Evolutionary conservation across 2,797 vertebrate genomes (phyloP).

Genomic region (Esox masquinongy): DNA sequence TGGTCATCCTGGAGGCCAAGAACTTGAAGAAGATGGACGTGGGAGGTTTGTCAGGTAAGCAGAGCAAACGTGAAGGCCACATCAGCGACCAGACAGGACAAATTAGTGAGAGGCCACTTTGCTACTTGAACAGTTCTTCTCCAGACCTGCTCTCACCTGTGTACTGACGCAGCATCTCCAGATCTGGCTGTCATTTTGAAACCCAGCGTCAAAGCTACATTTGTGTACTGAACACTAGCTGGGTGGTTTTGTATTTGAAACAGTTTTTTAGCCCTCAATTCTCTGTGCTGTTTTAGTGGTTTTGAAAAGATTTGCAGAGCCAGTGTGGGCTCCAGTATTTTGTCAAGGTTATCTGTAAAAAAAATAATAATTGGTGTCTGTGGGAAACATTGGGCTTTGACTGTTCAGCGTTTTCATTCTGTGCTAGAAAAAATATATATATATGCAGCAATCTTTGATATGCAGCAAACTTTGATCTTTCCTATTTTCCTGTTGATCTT

Average conservation of each 20-base stretch:
- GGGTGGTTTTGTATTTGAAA: neutral
- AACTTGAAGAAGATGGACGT: constrained; percentile 99
- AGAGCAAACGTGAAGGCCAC: constrained; percentile 33
- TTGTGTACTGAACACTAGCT: constrained; percentile 4
- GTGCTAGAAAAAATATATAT: constrained; percentile 50
- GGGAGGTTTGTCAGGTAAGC: constrained; percentile 94
- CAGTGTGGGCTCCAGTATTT: neutral
- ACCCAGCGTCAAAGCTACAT: neutral
- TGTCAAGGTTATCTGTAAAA: constrained; percentile 1
- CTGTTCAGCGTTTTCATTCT: neutral
- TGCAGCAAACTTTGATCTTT: constrained; percentile 35
- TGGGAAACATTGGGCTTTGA: neutral
- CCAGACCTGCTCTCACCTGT: constrained; percentile 28
- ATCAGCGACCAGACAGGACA: constrained; percentile 2
- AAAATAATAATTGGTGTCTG: neutral
- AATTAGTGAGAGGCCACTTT: neutral
- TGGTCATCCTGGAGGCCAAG: constrained; percentile 96
- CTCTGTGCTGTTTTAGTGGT: neutral
- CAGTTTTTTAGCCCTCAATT: neutral
- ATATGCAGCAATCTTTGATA: constrained; percentile 40
- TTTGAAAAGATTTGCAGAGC: constrained; percentile 4
- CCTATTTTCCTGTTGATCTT: constrained; percentile 10
- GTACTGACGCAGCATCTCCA: neutral
- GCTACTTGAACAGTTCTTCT: neutral
- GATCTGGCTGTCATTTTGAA: neutral